Evolutionary conservation across 2,888 invertebrate genomes (phyloP).

Genomic region (Sarcophaga carnaria): DNA sequence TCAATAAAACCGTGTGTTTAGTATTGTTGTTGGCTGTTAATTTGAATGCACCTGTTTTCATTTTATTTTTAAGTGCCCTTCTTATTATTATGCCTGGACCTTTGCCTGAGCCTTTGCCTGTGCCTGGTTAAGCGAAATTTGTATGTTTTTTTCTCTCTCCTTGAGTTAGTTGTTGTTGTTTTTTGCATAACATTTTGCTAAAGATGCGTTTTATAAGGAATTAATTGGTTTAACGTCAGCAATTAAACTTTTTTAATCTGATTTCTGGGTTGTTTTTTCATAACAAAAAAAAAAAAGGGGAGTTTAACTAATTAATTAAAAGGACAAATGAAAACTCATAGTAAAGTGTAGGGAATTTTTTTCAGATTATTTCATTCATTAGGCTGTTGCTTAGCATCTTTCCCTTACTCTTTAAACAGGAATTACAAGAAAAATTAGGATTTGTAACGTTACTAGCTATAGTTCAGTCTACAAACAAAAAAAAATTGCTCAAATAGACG

Average conservation of each 20-base stretch:
- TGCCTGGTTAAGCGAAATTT: not conserved
- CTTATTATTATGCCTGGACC: too few species aligned
- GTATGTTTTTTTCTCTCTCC: not conserved
- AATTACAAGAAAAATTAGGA: too few species aligned
- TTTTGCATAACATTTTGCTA: not conserved
- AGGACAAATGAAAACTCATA: slow-evolving; percentile 14
- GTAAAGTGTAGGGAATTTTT: not conserved
- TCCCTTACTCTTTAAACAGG: too few species aligned
- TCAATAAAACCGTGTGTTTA: not conserved
- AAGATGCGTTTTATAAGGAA: slow-evolving; percentile 54
- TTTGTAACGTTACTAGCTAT: too few species aligned
- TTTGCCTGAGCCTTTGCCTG: too few species aligned
- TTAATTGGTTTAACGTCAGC: slow-evolving; percentile 61
- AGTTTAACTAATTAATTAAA: slow-evolving; percentile 46
- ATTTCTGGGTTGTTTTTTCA: not conserved
- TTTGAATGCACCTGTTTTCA: slow-evolving; percentile 63
- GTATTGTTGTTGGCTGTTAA: slow-evolving; percentile 48
- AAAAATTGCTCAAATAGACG: too few species aligned
- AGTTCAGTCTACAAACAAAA: too few species aligned
- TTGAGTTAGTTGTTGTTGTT: not conserved
- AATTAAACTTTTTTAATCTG: slow-evolving; percentile 51
- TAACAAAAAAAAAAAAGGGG: slow-evolving; percentile 39
- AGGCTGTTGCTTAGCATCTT: too few species aligned
- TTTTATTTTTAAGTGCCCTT: not conserved
- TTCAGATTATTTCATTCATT: too few species aligned